Evolutionary conservation across 1,140 invertebrate genomes (phyloP).

Genomic region (Pygmarrhopalites habei): DNA sequence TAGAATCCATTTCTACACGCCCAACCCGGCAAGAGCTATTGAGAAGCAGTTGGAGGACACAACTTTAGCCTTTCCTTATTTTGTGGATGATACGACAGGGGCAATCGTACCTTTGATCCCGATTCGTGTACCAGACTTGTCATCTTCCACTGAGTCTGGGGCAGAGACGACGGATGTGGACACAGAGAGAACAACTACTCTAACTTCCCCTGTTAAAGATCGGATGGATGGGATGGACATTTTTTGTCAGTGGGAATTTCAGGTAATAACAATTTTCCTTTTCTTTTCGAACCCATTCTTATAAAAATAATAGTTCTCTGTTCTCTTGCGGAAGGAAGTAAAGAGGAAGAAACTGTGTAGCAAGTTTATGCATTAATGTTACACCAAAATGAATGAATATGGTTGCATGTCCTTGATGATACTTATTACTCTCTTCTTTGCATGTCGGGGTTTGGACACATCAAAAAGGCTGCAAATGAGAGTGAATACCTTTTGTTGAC

Average conservation of each 20-base stretch:
- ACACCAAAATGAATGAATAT: neutral
- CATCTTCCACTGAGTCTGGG: neutral
- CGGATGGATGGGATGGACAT: constrained; percentile 4
- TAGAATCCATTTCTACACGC: constrained; percentile 6
- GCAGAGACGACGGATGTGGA: neutral
- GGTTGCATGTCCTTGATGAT: neutral
- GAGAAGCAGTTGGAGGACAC: neutral
- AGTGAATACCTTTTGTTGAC: constrained; percentile 30
- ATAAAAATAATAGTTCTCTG: neutral
- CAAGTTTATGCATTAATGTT: neutral
- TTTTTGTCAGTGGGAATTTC: constrained; percentile 34
- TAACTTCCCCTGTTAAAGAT: neutral
- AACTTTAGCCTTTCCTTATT: neutral
- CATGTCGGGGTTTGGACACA: neutral
- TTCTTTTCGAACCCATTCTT: neutral
- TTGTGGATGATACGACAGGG: neutral
- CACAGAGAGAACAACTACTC: neutral
- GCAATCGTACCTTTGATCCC: neutral
- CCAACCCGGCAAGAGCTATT: neutral
- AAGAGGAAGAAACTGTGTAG: neutral
- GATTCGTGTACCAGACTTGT: neutral
- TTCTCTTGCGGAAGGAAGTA: neutral
- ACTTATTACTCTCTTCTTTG: neutral
- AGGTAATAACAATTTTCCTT: constrained; percentile 16
- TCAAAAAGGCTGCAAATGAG: constrained; percentile 33